Evolutionary conservation across 2,888 invertebrate species (phyloP), one percentile per base, ranked within the genome.

Genomic region (Mayetiola destructor): DNA sequence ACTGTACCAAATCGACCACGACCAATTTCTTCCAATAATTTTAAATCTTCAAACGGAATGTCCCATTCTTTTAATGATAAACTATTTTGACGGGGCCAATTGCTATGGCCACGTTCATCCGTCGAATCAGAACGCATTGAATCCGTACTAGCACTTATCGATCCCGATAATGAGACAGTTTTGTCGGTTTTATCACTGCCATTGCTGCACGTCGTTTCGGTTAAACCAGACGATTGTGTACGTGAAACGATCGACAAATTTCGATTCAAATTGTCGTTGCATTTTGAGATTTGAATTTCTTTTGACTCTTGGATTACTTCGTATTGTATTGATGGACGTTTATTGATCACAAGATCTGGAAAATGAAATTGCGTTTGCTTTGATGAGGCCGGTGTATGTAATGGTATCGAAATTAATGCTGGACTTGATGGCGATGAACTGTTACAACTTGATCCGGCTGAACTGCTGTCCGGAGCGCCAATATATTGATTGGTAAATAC

Each of bases 361-460:
- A 71, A 72, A 60, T 70, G 69, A 58, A 73, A 72, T 66, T 71
- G 71, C 63, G 68, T 60, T 27, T 73, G 66, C 64, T 67, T 66
- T 67, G 67, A 59, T 30, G 60, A 67, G 57, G 70, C 69, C 66
- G 76, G 66, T 67, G 70, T 65, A 65, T 74, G 70, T 70, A 74
- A 65, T 68, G 68, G 57, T 12, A 59, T 40, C 67, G 66, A 69
- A 67, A 66, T 75, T 64, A 83, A 76, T 64, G 92, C 93, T 55
- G 96, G 95, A 68, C 92, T 93, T 64, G 94, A 94, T 61, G 95
- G 94, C 60, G 93, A 91, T 59, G 94, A 94, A 70, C 92, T 93
- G 74, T 93, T 94, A 76, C 93, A 94, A 71, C 93, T 94, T 57
- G 94, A 94, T 57, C 92, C 90, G 69, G 88, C 92, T 40, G 93